Base-by-base conservation (phyloP, 1,140 invertebrate species). In the Calliopsis andreniformis region DNA sequence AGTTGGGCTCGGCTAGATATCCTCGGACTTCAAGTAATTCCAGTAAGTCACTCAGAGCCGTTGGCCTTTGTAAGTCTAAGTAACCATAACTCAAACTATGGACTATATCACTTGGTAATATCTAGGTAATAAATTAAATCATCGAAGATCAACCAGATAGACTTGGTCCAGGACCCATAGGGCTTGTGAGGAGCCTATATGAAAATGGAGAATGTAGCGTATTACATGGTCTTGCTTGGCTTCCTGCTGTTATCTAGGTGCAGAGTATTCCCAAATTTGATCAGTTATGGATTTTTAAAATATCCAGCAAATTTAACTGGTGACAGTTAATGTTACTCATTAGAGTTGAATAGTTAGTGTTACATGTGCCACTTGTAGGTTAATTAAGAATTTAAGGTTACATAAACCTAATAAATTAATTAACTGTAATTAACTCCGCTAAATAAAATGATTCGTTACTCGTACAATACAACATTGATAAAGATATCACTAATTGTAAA, bases 81-180 rank as follows among this genome's bases (percentile, higher is more conserved):
- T 84, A 87, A 76, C 84, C 69, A 84, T 90, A 88, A 86, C 78
- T 88, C 85, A 86, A 69, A 49, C 62, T 66, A 68, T 42, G 43
- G 64, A 78, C 80, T 82, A 86, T 88, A 89, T 86, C 86, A 87
- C 80, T 83, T 62, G 78, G 86, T 85, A 88, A 90, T 91, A 89
- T 81, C 86, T 83, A 70, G 76, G 76, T 84, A 84, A 91, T 91
- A 91, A 90, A 91, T 91, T 91, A 89, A 89, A 91, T 91, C 88
- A 87, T 63, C 78, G 84, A 88, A 87, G 90, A 90, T 91, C 90
- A 91, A 89, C 87, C 87, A 87, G 86, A 86, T 88, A 85, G 88
- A 88, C 83, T 87, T 83, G 86, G 77, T 77, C 78, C 81, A 80
- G 77, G 67, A 78, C 78, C 78, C 78, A 80, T 85, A 87, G 84